Conservation (phyloP, 2,113 vertebrate genomes). For the Acanthochromis polyacanthus region DNA sequence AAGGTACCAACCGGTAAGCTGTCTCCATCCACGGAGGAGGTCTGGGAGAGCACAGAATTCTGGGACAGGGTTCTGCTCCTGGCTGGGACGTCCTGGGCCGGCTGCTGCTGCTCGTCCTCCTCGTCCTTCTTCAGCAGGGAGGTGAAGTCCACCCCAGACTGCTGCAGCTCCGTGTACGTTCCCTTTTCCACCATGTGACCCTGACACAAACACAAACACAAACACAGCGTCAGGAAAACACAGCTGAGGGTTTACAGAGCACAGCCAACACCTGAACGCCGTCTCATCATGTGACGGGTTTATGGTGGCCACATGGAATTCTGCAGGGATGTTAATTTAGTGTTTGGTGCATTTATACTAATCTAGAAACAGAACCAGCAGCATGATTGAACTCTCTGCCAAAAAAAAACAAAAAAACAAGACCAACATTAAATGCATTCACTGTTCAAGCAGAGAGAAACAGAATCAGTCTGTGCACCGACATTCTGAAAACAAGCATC, state of each 20-base stretch:
- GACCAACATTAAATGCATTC: too few species aligned
- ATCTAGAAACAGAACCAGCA: too few species aligned
- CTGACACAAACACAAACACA: conserved; percentile 80
- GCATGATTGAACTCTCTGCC: too few species aligned
- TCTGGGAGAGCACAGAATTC: conserved; percentile 88
- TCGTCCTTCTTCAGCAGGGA: conserved; percentile 91
- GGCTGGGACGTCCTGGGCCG: background rate
- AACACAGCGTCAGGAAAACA: conserved; percentile 17
- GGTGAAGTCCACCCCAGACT: conserved; percentile 94
- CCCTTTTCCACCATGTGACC: conserved; percentile 92
- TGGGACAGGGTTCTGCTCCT: conserved; percentile 90
- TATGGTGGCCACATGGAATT: too few species aligned
- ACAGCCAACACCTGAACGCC: background rate
- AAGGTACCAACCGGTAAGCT: conserved; percentile 75
- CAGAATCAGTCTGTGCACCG: too few species aligned
- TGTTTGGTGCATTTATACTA: too few species aligned
- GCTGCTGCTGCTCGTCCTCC: conserved; percentile 78
- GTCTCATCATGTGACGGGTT: background rate
- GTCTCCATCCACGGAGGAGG: conserved; percentile 89
- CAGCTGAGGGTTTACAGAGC: background rate
- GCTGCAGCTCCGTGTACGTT: conserved; percentile 90
- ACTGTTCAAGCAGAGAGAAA: too few species aligned
- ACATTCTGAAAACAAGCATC: too few species aligned
- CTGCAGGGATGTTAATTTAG: too few species aligned
- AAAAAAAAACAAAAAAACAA: too few species aligned